A percentile compares a stretch with the other conserved stretches of the same genome.
phyloP scores from a whole-genome alignment of 2,113 vertebrate genomes.

The Arothron firmamentum region DNA sequence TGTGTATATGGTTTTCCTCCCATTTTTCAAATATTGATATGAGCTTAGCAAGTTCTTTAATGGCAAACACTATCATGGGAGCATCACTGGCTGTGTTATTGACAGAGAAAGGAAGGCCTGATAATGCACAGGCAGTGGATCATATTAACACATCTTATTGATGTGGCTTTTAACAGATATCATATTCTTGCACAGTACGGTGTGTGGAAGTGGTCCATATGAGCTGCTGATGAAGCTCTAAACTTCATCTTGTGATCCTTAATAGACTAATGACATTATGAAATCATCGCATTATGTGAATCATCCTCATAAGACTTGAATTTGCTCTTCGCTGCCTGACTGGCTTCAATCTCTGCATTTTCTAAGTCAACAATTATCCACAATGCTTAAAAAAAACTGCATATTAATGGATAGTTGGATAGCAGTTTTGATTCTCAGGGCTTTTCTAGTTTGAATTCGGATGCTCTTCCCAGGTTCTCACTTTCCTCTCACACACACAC shows the following conservation, averaged over 20 bases:
- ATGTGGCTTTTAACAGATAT: slow-evolving; percentile 67
- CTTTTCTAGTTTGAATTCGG: background rate
- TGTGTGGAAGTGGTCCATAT: slow-evolving; percentile 56
- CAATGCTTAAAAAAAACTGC: too few relatives aligned
- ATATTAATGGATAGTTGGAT: too few relatives aligned
- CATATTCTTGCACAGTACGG: slow-evolving; percentile 53
- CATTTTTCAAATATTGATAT: slow-evolving; percentile 40
- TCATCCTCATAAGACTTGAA: slow-evolving; percentile 69
- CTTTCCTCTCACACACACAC: background rate
- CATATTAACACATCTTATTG: slow-evolving; percentile 67
- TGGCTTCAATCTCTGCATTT: background rate
- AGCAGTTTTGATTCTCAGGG: background rate
- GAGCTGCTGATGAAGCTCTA: slow-evolving; percentile 53
- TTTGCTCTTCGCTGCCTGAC: slow-evolving; percentile 63
- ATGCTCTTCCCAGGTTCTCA: background rate
- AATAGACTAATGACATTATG: slow-evolving; percentile 65
- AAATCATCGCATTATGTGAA: slow-evolving; percentile 65
- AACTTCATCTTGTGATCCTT: slow-evolving; percentile 68
- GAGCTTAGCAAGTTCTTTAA: slow-evolving; percentile 43
- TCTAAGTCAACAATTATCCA: too few relatives aligned
- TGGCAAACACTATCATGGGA: slow-evolving; percentile 64
- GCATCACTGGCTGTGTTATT: slow-evolving; percentile 36
- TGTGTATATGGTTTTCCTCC: slow-evolving; percentile 15
- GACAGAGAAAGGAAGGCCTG: slow-evolving; percentile 28
- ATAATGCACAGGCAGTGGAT: slow-evolving; percentile 67